Evolutionary conservation across 2,113 vertebrate species (phyloP).

Genomic region (Alethe diademata): DNA sequence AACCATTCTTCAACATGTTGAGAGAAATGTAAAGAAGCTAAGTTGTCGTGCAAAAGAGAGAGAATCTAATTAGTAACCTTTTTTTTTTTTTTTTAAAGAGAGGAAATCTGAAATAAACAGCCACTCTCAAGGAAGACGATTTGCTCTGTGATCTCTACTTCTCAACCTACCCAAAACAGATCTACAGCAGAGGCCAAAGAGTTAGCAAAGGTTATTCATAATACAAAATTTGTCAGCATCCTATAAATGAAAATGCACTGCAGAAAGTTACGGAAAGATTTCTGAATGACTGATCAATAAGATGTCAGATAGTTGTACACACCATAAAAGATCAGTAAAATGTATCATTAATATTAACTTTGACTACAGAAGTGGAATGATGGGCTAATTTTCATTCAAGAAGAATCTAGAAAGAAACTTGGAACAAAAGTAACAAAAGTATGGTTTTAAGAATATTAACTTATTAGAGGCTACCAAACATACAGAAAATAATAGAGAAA

Average conservation of each 20-base stretch:
- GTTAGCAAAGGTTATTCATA: background rate
- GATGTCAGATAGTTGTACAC: background rate
- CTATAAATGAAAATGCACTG: background rate
- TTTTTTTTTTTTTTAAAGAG: background rate
- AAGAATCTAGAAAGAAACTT: background rate
- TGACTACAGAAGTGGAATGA: background rate
- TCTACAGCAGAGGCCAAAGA: background rate
- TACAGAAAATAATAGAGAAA: background rate
- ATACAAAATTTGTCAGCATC: background rate
- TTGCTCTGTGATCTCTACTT: background rate
- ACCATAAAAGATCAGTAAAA: background rate
- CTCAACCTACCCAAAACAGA: background rate
- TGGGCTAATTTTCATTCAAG: background rate
- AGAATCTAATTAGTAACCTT: background rate
- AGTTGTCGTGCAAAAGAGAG: background rate
- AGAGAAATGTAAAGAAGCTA: background rate
- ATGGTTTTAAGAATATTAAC: background rate
- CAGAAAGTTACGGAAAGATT: background rate
- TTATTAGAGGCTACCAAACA: background rate
- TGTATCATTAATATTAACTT: background rate
- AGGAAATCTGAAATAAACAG: background rate
- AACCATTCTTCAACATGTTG: background rate
- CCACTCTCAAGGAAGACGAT: background rate
- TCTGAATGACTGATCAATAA: background rate
- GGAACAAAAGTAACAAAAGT: background rate